These are phyloP conservation scores for Trypoxylon attenuatum DNA, from an alignment of 2,888 invertebrate genomes.

Conservation along the genomic window DNA sequence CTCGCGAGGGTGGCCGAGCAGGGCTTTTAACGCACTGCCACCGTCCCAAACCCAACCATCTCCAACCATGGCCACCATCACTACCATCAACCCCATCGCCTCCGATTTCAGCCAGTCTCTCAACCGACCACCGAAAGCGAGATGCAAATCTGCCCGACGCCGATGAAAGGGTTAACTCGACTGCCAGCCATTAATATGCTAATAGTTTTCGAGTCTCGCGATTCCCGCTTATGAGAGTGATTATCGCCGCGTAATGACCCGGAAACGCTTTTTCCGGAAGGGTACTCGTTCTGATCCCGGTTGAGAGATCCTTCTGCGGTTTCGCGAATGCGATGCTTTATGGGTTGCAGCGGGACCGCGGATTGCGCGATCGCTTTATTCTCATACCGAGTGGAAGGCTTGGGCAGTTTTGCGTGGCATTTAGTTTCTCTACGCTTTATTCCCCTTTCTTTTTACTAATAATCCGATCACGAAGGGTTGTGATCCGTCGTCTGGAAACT, in stretches of 20 bases:
- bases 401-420: not conserved
- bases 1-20: slow-evolving; percentile 68
- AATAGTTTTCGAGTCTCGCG: slow-evolving; percentile 74
- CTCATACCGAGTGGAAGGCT: slow-evolving; percentile 5
- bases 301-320: slow-evolving; percentile 22
- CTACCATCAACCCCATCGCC: slow-evolving; percentile 29
- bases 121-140: slow-evolving; percentile 43
- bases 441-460: too few relatives aligned
- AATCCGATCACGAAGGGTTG: too few relatives aligned
- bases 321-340: slow-evolving; percentile 53
- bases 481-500: too few relatives aligned
- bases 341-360: slow-evolving; percentile 37
- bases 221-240: slow-evolving; percentile 73
- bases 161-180: slow-evolving; percentile 75
- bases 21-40: slow-evolving; percentile 75
- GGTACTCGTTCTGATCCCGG: slow-evolving; percentile 52
- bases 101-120: slow-evolving; percentile 40
- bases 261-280: slow-evolving; percentile 74
- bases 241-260: slow-evolving; percentile 74
- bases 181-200: slow-evolving; percentile 75
- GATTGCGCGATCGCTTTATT: slow-evolving; percentile 4
- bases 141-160: slow-evolving; percentile 73
- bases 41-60: slow-evolving; percentile 54
- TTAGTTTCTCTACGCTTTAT: too few relatives aligned
- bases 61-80: slow-evolving; percentile 16